phyloP scores from a whole-genome alignment of 2,888 invertebrate genomes.

The Pterostichus madidus region DNA sequence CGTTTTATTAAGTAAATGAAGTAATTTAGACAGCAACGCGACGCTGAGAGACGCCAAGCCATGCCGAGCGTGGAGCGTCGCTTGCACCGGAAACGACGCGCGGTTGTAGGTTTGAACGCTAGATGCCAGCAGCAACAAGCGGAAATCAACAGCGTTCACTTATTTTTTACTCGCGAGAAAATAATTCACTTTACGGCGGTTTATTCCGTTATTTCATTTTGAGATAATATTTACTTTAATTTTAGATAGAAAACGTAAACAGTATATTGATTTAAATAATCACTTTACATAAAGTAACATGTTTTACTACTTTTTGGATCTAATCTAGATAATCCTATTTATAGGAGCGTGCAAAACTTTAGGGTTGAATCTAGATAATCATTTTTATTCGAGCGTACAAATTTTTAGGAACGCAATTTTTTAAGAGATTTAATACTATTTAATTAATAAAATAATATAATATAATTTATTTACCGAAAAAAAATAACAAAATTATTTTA shows the following conservation, averaged over 20 bases:
- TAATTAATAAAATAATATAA: too few relatives aligned
- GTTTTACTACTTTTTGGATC: too few relatives aligned
- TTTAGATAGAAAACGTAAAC: background rate
- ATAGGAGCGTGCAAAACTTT: too few relatives aligned
- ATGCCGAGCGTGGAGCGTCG: background rate
- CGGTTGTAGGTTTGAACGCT: background rate
- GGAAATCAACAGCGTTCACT: constrained; percentile 43
- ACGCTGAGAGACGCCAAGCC: constrained; percentile 12
- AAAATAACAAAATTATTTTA: too few relatives aligned
- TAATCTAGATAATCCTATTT: too few relatives aligned
- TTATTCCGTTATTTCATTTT: constrained; percentile 34
- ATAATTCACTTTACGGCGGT: constrained; percentile 34
- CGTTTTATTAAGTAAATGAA: constrained; percentile 63
- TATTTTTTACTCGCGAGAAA: constrained; percentile 26
- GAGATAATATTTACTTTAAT: background rate
- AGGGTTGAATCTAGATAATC: too few relatives aligned
- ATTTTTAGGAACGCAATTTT: too few relatives aligned
- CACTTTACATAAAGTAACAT: too few relatives aligned
- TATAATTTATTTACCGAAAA: too few relatives aligned
- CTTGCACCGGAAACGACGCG: constrained; percentile 20
- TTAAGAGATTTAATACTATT: too few relatives aligned
- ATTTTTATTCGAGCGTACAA: too few relatives aligned
- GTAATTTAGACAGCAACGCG: constrained; percentile 58
- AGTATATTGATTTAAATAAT: background rate
- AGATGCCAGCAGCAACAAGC: constrained; percentile 41